A percentile compares a stretch with the other conserved stretches of the same genome.
These are phyloP conservation scores for Halictus quadricinctus DNA, from an alignment of 2,888 invertebrate genomes.

Conservation along the genomic window DNA sequence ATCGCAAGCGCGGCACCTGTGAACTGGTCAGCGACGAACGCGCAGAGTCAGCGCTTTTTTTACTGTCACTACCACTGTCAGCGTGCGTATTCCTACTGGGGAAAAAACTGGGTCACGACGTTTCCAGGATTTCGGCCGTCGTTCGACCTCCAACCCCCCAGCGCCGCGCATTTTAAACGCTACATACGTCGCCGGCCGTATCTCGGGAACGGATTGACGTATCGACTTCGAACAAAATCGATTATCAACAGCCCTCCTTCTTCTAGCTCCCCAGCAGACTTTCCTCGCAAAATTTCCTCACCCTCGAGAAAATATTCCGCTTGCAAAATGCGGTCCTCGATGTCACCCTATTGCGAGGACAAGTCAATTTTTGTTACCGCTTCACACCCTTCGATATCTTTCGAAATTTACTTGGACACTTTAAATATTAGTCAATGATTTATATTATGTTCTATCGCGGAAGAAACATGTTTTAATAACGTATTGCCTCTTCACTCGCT, in stretches of 20 bases:
- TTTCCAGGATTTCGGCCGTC: conserved; percentile 28
- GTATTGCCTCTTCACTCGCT: background rate
- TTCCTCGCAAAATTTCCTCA: background rate
- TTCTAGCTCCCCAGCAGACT: background rate
- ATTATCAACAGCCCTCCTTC: background rate
- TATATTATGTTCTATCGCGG: background rate
- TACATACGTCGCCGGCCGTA: background rate
- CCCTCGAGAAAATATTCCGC: background rate
- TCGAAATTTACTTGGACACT: background rate
- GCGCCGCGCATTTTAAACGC: conserved; percentile 10
- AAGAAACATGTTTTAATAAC: background rate
- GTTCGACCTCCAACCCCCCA: background rate
- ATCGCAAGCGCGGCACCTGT: conserved; percentile 5
- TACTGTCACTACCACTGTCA: conserved; percentile 10
- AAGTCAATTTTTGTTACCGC: background rate
- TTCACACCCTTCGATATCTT: background rate
- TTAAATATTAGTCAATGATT: background rate
- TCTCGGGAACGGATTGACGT: conserved; percentile 16
- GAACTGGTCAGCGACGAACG: conserved; percentile 29
- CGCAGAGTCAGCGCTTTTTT: conserved; percentile 6
- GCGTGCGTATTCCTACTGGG: conserved; percentile 17
- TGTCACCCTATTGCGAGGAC: background rate
- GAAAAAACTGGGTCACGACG: conserved; percentile 31
- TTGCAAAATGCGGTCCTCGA: background rate
- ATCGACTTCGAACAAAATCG: conserved; percentile 19